Evolutionary conservation across 2,888 invertebrate species (phyloP), one percentile per base, ranked within the genome.

Genomic region (Amphiduros pacificus): DNA sequence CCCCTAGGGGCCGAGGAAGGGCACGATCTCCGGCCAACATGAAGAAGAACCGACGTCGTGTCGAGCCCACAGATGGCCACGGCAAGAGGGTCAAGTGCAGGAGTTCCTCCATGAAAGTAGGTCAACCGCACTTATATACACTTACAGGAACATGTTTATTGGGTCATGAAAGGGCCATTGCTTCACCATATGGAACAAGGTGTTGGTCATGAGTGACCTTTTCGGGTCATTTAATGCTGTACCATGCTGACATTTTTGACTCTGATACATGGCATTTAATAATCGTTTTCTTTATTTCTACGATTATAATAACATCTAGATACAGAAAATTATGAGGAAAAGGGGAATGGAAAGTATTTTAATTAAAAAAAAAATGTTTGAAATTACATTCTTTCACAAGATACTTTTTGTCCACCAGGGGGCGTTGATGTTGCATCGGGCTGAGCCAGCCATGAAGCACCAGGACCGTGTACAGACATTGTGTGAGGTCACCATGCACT

Each of bases 401-500:
- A 48, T 17, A 17, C 14, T 17, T 48, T 14, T 9, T 17, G 14
- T 27, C 5, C 40, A 11, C 11, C 48, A 56, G 56, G 56, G 28
- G 3, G 36, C 24, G 22, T 17, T 22, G 4, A 27, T 26, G 17
- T 29, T 59, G 20, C 52, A 53, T 24, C 22, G 53, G 20, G 2
- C 40, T 27, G 52, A 59, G 26, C 53, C 59, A 9, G 75, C 77
- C 5, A 72, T 78, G 74, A 73, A 73, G 67, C 73, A 75, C 61
- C 76, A 74, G 55, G 74, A 74, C 9, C 71, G 71, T 54, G 66
- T 74, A 11, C 77, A 77, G 66, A 74, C 77, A 1, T 24, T 74
- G 26, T 77, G 77, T 68, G 67, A 73, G 27, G 76, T 82, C 44
- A 74, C 72, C 0, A 77, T 82, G 77, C 77, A 73, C 61, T 82